Conservation (phyloP, 2,888 invertebrate genomes). For the Lampropteryx suffumata region DNA sequence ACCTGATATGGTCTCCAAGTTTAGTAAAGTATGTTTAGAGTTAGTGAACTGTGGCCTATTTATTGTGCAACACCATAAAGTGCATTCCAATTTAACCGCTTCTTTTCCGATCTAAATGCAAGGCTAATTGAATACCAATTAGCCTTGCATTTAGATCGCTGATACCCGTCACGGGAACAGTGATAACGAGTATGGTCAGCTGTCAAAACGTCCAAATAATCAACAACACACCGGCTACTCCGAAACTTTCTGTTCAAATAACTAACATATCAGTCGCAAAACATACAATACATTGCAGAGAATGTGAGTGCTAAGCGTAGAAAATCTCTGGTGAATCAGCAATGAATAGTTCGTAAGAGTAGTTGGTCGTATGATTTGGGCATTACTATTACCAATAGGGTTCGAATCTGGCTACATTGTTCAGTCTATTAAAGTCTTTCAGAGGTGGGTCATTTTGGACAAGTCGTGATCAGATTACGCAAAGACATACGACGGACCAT, state of each 20-base stretch:
- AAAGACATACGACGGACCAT: slow-evolving; percentile 47
- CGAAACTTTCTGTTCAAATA: slow-evolving; percentile 30
- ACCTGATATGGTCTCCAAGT: too few species aligned
- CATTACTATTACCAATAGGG: slow-evolving; percentile 43
- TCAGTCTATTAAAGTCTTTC: slow-evolving; percentile 78
- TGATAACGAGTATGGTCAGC: slow-evolving; percentile 81
- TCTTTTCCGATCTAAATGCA: slow-evolving; percentile 82
- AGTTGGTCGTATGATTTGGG: slow-evolving; percentile 34
- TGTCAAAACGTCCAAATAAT: slow-evolving; percentile 82
- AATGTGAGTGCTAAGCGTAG: neutral
- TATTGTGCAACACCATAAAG: slow-evolving; percentile 68
- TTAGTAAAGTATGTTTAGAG: too few species aligned
- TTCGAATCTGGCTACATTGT: slow-evolving; percentile 67
- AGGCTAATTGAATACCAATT: too few species aligned
- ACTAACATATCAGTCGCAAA: slow-evolving; percentile 26
- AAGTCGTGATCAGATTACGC: slow-evolving; percentile 70
- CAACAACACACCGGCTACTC: slow-evolving; percentile 53
- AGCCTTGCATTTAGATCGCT: slow-evolving; percentile 79
- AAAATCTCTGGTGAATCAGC: slow-evolving; percentile 21
- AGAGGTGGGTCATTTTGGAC: slow-evolving; percentile 70
- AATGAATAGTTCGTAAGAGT: slow-evolving; percentile 36
- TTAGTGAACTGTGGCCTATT: too few species aligned
- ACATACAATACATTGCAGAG: slow-evolving; percentile 30
- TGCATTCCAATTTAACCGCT: slow-evolving; percentile 75
- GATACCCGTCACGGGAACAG: slow-evolving; percentile 79